Conservation (phyloP, 2,113 vertebrate species). For the Burhinus oedicnemus region DNA sequence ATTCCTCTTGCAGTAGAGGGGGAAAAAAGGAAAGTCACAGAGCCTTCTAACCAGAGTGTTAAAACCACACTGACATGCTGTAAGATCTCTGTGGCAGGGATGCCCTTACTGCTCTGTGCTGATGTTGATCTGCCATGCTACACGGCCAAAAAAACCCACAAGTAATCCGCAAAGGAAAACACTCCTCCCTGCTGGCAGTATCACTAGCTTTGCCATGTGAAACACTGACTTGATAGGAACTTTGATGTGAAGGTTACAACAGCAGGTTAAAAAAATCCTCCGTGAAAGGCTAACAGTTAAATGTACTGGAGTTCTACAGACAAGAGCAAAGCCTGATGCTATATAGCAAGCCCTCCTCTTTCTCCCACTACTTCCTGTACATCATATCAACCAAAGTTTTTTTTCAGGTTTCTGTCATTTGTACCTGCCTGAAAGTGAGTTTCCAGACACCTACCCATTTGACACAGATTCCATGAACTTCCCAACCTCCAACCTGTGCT, state of each 20-base stretch:
- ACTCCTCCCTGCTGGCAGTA: background rate
- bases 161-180: background rate
- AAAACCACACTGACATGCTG: background rate
- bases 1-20: background rate
- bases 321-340: background rate
- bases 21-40: background rate
- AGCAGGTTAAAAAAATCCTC: background rate
- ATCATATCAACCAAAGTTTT: background rate
- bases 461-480: slow-evolving; percentile 81
- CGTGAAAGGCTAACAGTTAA: background rate
- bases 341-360: background rate
- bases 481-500: slow-evolving; percentile 79
- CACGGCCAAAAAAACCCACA: background rate
- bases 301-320: fast-evolving
- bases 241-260: background rate
- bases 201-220: background rate
- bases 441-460: slow-evolving; percentile 76
- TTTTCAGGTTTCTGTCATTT: slow-evolving; percentile 81
- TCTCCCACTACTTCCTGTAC: background rate
- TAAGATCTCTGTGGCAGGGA: background rate
- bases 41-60: background rate
- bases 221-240: background rate
- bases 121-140: background rate
- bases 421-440: slow-evolving; percentile 77
- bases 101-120: background rate